Base-by-base conservation (phyloP, 1,140 invertebrate genomes). In the Leucophenga varia region DNA sequence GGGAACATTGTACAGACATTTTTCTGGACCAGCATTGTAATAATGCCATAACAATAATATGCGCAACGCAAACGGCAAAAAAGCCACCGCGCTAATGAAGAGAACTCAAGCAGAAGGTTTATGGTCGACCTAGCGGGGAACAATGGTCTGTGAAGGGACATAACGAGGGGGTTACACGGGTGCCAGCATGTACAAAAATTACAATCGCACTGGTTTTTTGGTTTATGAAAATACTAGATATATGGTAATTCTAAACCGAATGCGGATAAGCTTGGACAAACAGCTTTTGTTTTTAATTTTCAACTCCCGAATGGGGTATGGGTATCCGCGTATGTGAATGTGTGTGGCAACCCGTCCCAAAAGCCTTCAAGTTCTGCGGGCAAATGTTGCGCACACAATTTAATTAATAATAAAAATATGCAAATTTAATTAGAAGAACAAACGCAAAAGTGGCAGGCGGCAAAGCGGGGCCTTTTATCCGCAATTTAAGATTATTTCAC, bases 401-500 rank as follows among this genome's bases (percentile, higher is more conserved):
- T 65, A 65, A 65, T 65, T 65, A 65, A 61, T 65, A 65, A 61
- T 61, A 65, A 61, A 65, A 65, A 67, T 67, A 67, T 65, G 61
- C 55, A 67, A 65, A 65, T 65, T 65, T 65, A 61, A 65, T 65
- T 59, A 65, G 41, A 48, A 47, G 48, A 51, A 38, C 42, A 52
- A 52, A 55, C 52, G 42, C 39, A 39, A 45, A 44, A 34, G 14
- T 32, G 31, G n/a, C 31, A 18, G 10, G 37, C 12, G 12, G 6
- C 25, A 6, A 6, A 41, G 38, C 25, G 14, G 18, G 31, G 16
- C 21, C 42, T 22, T 17, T 12, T 40, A 32, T 47, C 10, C 36
- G 14, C 13, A 40, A 46, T 35, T 48, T 37, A 49, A 58, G 60
- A 31, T 38, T 53, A 54, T 32, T 55, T 55, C 32, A 34, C 14